Conservation (phyloP, 2,888 invertebrate genomes). For the Nephrotoma flavescens region DNA sequence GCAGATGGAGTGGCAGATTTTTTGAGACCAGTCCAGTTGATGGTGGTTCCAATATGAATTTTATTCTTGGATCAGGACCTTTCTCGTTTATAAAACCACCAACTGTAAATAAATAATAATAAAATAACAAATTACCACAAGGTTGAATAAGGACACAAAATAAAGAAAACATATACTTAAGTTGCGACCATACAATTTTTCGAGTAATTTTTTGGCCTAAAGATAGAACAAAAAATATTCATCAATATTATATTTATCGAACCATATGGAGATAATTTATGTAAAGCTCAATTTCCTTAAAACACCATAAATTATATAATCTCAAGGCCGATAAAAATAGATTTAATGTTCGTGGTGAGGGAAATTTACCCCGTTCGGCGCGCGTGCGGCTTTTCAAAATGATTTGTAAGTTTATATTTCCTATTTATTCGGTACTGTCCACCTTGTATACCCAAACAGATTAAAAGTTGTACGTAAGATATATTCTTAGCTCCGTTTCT, state of each 20-base stretch:
- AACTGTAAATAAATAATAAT: not conserved
- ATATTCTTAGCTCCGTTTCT: too few relatives aligned
- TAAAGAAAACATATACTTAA: not conserved
- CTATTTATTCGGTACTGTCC: not conserved
- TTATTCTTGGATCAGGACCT: conserved; percentile 5
- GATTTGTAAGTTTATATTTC: not conserved
- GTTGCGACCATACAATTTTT: not conserved
- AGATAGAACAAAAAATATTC: not conserved
- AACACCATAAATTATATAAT: not conserved
- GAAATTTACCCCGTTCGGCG: not conserved
- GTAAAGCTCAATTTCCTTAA: not conserved
- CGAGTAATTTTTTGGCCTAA: not conserved
- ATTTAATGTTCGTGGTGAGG: not conserved
- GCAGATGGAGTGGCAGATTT: not conserved
- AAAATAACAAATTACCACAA: not conserved
- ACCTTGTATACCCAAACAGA: too few relatives aligned
- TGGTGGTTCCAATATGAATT: conserved; percentile 4
- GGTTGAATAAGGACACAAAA: not conserved
- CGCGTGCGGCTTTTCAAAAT: not conserved
- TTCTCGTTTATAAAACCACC: not conserved
- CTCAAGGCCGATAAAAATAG: not conserved
- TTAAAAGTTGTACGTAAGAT: too few relatives aligned
- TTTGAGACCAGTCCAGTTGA: not conserved
- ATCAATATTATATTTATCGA: not conserved
- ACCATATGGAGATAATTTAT: not conserved